Base-by-base conservation (phyloP, 2,797 vertebrate genomes). In the Cossypha polioptera region DNA sequence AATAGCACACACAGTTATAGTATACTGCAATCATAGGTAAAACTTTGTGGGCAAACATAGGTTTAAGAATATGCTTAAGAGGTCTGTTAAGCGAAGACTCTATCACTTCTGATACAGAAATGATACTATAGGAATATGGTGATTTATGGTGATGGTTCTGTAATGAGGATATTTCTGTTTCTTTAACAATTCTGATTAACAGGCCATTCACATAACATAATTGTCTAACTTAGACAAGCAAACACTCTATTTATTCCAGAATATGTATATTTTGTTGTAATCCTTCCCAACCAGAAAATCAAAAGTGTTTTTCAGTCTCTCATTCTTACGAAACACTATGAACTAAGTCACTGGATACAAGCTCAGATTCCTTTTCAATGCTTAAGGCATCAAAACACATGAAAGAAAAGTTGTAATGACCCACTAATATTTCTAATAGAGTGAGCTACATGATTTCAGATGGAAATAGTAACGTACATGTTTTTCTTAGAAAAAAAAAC, bases 1-100 rank as follows among this genome's bases (percentile, higher is more conserved):
- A 58, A 8, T 25, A 42, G 36, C 45, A 69, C 0, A 0, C 11
- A 61, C 5, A 50, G 28, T 33, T 74, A 55, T 1, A 1, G 28
- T 13, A 15, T n/a, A 31, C 57, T 71, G 54, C 25, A 79, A 22
- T 47, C 54, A 54, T 0, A 54, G 29, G 8, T n/a, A 71, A 79
- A 81, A 50, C 4, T 35, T 22, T 28, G 35, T 54, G 31, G 58
- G 68, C 43, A 89, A 51, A 90, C 82, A 22, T 5, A 20, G 16
- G 19, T 72, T 83, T 62, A 61, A 47, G 20, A 29, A 45, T 29
- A 12, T 14, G 8, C 24, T 55, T 48, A 45, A 48, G 38, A 48
- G 17, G 4, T 79, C 63, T 82, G 45, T 22, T 77, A 86, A 75
- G 47, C 24, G 77, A 28, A 86, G 35, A 57, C 33, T 33, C n/a